Evolutionary conservation across 2,797 vertebrate species (phyloP).

Genomic region (Cyprinella venusta): DNA sequence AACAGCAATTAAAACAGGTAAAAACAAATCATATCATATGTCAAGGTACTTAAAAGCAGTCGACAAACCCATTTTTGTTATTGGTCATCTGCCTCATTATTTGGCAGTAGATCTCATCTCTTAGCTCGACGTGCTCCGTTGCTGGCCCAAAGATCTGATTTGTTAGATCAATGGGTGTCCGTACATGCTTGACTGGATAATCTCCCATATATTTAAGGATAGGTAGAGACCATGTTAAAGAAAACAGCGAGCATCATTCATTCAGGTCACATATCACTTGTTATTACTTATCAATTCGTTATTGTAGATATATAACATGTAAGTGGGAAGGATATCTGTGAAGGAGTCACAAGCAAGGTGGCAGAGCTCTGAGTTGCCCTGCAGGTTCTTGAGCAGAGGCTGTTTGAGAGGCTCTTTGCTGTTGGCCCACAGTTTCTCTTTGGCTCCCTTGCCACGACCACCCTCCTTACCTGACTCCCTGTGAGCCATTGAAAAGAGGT

Average conservation of each 20-base stretch:
- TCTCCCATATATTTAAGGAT: constrained; percentile 97
- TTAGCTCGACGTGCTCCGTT: constrained; percentile 77
- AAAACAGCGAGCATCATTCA: constrained; percentile 35
- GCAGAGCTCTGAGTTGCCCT: constrained; percentile 78
- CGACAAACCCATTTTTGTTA: constrained; percentile 84
- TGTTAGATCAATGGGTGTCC: constrained; percentile 82
- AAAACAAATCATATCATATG: not conserved
- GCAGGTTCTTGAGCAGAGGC: constrained; percentile 82
- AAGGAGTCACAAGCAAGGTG: constrained; percentile 86
- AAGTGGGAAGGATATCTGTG: constrained; percentile 88
- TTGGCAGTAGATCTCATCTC: constrained; percentile 96
- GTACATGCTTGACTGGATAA: constrained; percentile 87
- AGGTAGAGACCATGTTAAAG: constrained; percentile 83
- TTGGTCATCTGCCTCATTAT: constrained; percentile 94
- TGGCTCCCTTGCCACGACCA: constrained; percentile 74
- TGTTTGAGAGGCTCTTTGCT: constrained; percentile 87
- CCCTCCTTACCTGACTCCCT: constrained; percentile 72
- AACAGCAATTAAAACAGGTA: not conserved
- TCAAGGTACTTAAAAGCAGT: not conserved
- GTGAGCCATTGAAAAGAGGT: constrained; percentile 5
- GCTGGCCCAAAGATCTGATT: constrained; percentile 91
- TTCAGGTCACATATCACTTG: no score
- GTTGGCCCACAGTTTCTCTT: constrained; percentile 84
- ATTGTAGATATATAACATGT: not conserved
- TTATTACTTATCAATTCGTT: not conserved